phyloP scores from a whole-genome alignment of 2,888 invertebrate species.

The Atethmia centrago region DNA sequence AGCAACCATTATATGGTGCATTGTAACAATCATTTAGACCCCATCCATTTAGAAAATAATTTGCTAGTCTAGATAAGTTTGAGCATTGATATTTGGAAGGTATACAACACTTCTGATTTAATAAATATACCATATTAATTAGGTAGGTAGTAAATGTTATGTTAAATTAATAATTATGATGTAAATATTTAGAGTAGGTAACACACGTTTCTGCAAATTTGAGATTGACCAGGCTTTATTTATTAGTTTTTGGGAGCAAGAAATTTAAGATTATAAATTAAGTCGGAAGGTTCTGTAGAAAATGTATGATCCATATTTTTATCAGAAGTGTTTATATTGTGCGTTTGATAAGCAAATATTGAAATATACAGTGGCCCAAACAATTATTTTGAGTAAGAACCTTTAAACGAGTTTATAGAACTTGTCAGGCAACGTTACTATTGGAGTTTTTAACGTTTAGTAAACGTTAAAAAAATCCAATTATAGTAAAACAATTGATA shows the following conservation, averaged over 20 bases:
- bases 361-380: slow-evolving; percentile 12
- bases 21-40: slow-evolving; percentile 78
- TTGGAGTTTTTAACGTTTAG: too few relatives aligned
- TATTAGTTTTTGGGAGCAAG: not conserved
- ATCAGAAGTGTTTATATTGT: slow-evolving; percentile 54
- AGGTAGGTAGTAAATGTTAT: not conserved
- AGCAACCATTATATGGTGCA: slow-evolving; percentile 87
- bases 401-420: not conserved
- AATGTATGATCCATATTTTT: not conserved
- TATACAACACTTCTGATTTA: slow-evolving; percentile 60
- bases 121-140: not conserved
- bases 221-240: slow-evolving; percentile 11
- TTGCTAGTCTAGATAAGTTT: slow-evolving; percentile 63
- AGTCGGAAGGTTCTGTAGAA: not conserved
- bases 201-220: slow-evolving; percentile 38
- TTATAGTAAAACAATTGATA: not conserved
- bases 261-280: not conserved
- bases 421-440: not conserved
- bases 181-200: slow-evolving; percentile 32
- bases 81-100: slow-evolving; percentile 64
- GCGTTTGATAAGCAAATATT: slow-evolving; percentile 27
- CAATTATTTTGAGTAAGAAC: slow-evolving; percentile 6
- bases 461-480: not conserved
- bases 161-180: not conserved
- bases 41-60: slow-evolving; percentile 68